Conservation (phyloP, 2,888 invertebrate genomes). For the Sthenelais limicola region DNA sequence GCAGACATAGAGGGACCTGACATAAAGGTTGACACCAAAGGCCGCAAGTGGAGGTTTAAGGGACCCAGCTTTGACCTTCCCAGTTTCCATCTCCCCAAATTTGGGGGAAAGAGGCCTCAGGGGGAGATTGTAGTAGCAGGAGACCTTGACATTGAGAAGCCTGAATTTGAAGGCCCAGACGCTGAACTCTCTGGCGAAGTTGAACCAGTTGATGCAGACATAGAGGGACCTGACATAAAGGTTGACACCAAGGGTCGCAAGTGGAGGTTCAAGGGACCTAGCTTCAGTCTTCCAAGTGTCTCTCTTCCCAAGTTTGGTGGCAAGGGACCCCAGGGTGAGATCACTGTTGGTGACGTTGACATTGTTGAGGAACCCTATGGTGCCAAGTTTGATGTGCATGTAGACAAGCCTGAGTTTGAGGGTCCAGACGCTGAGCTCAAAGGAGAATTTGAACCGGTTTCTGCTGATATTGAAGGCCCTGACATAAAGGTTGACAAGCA, state of each 20-base stretch:
- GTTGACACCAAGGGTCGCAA: constrained; percentile 13
- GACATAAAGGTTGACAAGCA: no score
- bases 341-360: constrained; percentile 14
- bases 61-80: no score
- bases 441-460: neutral
- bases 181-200: constrained; percentile 10
- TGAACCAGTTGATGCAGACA: neutral
- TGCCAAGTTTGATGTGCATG: neutral
- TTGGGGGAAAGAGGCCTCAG: no score
- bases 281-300: neutral
- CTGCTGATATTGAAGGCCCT: constrained; percentile 8
- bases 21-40: no score
- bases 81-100: no score
- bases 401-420: neutral
- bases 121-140: no score
- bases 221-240: no score
- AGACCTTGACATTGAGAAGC: neutral
- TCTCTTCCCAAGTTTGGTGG: neutral
- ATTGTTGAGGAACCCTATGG: constrained; percentile 1
- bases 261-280: constrained; percentile 7
- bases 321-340: neutral
- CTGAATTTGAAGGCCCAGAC: neutral
- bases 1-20: no score
- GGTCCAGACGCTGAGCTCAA: neutral
- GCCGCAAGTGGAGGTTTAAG: no score